Conservation (phyloP, 2,888 invertebrate species). For the Epirrita christyi region DNA sequence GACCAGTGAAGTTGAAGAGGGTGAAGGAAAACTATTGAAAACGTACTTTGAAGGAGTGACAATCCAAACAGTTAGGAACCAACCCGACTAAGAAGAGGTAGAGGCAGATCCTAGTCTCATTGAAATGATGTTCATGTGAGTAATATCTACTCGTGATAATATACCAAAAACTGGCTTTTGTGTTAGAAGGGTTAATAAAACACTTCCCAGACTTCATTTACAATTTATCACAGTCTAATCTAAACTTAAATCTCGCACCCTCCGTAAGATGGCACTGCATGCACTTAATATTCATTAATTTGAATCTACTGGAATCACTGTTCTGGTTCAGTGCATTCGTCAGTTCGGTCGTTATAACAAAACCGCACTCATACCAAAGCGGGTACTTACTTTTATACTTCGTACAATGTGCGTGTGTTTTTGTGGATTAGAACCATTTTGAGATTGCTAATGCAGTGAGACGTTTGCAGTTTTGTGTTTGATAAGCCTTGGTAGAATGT, state of each 20-base stretch:
- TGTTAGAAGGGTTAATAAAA: conserved; percentile 24
- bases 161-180: no score
- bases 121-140: no score
- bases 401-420: background rate
- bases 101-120: no score
- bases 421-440: conserved; percentile 19
- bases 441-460: conserved; percentile 7
- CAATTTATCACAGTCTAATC: conserved; percentile 30
- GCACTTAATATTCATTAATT: conserved; percentile 80
- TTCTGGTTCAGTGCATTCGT: conserved; percentile 58
- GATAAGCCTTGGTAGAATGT: no score
- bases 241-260: conserved; percentile 26
- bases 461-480: background rate
- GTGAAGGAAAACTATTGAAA: no score
- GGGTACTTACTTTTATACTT: background rate
- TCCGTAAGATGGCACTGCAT: conserved; percentile 32
- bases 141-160: no score
- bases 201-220: conserved; percentile 26
- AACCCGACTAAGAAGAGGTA: no score
- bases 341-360: conserved; percentile 15
- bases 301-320: conserved; percentile 56
- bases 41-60: no score
- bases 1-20: no score
- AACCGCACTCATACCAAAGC: conserved; percentile 8
- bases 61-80: no score